Conservation (phyloP, 2,113 vertebrate genomes). For the Nesogale talazaci region DNA sequence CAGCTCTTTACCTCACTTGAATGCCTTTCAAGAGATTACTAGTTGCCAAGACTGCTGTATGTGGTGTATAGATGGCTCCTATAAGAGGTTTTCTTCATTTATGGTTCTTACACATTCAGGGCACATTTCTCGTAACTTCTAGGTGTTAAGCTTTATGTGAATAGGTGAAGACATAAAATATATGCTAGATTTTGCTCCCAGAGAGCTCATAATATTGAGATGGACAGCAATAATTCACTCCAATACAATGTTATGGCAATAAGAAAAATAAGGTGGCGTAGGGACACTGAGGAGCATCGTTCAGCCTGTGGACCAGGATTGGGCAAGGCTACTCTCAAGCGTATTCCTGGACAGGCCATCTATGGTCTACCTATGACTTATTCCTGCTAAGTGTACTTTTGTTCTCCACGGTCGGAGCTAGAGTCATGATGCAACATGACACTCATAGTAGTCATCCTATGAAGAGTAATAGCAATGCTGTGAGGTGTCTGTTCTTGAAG, state of each 20-base stretch:
- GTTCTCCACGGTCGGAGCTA: not conserved
- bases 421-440: not conserved
- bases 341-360: not conserved
- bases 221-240: not conserved
- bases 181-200: constrained; percentile 7
- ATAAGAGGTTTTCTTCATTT: constrained; percentile 28
- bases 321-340: not conserved
- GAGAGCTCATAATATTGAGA: not conserved
- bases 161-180: not conserved
- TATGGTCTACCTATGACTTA: not conserved
- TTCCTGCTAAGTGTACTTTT: not conserved
- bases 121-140: not conserved
- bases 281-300: not conserved
- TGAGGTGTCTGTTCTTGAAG: not conserved
- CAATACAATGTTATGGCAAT: not conserved
- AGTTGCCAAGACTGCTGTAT: no score
- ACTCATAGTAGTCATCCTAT: no score
- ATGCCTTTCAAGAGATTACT: no score
- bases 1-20: no score
- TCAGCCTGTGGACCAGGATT: not conserved
- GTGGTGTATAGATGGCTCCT: not conserved
- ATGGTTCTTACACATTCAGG: not conserved
- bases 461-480: no score
- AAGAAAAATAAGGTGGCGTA: not conserved
- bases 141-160: not conserved